Base-by-base conservation (phyloP, 1,140 invertebrate species). In the Holcopasites calliopsidis region DNA sequence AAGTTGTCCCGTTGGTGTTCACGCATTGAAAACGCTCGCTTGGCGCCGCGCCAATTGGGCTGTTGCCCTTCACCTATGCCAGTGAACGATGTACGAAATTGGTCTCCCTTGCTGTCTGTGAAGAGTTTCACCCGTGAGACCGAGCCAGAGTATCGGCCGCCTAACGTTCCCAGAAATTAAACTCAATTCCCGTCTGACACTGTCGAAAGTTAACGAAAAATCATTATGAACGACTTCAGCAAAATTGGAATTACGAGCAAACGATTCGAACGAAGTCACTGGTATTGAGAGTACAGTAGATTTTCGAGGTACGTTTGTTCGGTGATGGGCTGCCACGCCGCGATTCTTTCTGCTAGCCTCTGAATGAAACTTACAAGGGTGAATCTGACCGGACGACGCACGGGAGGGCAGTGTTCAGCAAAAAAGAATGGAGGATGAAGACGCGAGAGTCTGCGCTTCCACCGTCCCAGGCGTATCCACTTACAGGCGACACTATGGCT, bases 21-120 rank as follows among this genome's bases (percentile, higher is more conserved):
- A 50, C 72, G 62, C 72, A 50, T 52, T 54, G 44, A 88, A 89
- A 87, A 88, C 88, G 86, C 88, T 90, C 83, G 88, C 89, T 90
- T 91, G 90, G 90, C 88, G n/a, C 4, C 13, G 38, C 26, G 84
- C 89, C 90, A 91, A 91, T 90, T 90, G 90, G 89, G 88, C 84
- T 87, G 70, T 73, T 90, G 90, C 89, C 90, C 88, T 90, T 91
- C 89, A 88, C 81, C 86, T 80, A 88, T 88, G 88, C 88, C 87
- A 91, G 85, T 89, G 86, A 88, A 88, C 88, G 86, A 85, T 88
- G 88, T 87, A 88, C 86, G 81, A 88, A 90, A 89, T 90, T 88
- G 88, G 85, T 88, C 87, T 88, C 70, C 84, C 85, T 82, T 84
- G 88, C 84, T 61, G 80, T 74, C 68, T 69, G 49, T 73, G 50